Base-by-base conservation (phyloP, 2,888 invertebrate species). In the Andrena bucephala region DNA sequence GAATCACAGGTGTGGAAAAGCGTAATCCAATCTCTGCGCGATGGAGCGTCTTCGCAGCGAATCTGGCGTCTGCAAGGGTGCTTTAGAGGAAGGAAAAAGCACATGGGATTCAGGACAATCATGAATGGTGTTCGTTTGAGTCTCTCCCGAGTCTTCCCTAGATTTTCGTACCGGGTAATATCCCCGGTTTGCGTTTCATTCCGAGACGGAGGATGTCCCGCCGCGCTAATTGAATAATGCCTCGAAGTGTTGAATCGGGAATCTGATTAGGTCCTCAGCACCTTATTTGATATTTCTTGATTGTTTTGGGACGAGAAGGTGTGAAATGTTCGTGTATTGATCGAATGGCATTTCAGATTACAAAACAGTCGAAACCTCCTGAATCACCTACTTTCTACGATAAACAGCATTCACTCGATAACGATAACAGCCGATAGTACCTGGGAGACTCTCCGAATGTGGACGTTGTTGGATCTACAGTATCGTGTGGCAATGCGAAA, bases 401-500 rank as follows among this genome's bases (percentile, higher is more conserved):
- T 24, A 60, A 48, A 57, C 33, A 2, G 24, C 42, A 7, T 50
- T 16, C n/a, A 4, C 29, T 13, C 54, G 36, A 67, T 54, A 60
- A 24, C n/a, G 75, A 74, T 66, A 60, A 52, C 65, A 24, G 20
- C 5, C 24, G 59, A 42, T 29, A 13, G 6, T 20, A 29, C 20
- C 33, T 20, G 42, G 6, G 24, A 65, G 16, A 4, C 31, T 65
- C 48, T 50, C 6, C 3, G 31, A 57, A 72, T 33, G 48, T 31
- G 36, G 62, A 20, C 16, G 13, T 10, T 42, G 27, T 57, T 20
- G 68, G 42, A 62, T 76, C 27, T 10, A 76, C 68, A 29, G 57
- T 69, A 76, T 36, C n/a, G 31, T 54, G 20, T 76, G 68, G 33
- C 68, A 63, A 69, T 33, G 68, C 54, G 10, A n/a, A 8, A 27